These are phyloP conservation scores for Muscina levida DNA, from an alignment of 2,888 invertebrate genomes.

Conservation along the genomic window DNA sequence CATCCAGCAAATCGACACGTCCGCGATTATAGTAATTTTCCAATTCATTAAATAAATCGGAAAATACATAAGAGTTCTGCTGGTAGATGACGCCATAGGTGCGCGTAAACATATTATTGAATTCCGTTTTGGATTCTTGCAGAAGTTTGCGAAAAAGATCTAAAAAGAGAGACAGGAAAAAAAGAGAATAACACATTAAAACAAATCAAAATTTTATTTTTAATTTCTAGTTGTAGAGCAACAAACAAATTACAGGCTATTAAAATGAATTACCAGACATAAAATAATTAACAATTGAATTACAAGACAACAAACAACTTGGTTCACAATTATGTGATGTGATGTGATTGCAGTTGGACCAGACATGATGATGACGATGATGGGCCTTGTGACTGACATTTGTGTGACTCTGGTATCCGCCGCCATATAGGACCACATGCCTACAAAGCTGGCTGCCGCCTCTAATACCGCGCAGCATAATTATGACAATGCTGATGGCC, in stretches of 20 bases:
- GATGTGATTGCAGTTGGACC: too few species aligned
- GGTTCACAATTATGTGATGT: not conserved
- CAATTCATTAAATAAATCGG: constrained; percentile 92
- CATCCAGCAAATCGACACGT: constrained; percentile 90
- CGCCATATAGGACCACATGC: too few species aligned
- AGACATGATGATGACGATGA: too few species aligned
- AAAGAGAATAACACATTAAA: constrained; percentile 34
- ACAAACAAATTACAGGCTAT: constrained; percentile 1
- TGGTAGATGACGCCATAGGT: constrained; percentile 98
- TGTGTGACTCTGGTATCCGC: too few species aligned
- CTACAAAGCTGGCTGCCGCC: not conserved
- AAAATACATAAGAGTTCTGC: constrained; percentile 95
- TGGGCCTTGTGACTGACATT: too few species aligned
- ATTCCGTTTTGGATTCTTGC: constrained; percentile 89
- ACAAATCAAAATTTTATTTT: constrained; percentile 42
- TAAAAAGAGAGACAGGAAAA: constrained; percentile 80
- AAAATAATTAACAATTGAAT: constrained; percentile 20
- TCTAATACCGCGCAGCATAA: not conserved
- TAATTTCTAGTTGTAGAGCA: not conserved
- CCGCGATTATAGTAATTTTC: constrained; percentile 94
- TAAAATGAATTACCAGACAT: not conserved
- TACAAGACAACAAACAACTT: constrained; percentile 43
- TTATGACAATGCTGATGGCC: constrained; percentile 2
- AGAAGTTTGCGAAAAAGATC: constrained; percentile 93
- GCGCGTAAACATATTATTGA: constrained; percentile 96